A percentile compares a stretch with the other conserved stretches of the same genome.
Conservation (phyloP, 2,797 vertebrate genomes). For the Geotrypetes seraphini region DNA sequence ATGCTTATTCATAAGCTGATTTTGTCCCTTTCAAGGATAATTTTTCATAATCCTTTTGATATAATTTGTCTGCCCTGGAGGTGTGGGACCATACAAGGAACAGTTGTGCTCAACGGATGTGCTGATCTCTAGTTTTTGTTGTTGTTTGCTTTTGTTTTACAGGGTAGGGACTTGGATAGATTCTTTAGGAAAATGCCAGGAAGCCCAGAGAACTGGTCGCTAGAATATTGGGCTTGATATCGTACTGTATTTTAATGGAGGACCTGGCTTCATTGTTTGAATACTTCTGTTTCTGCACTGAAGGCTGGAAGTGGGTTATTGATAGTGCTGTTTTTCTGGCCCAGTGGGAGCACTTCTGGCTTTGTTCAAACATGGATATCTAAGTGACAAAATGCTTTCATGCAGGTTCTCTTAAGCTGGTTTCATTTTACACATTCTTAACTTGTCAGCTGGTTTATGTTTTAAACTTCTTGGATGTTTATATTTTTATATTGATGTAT, state of each 20-base stretch:
- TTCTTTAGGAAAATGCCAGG: background rate
- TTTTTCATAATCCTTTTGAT: no score
- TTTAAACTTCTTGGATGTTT: constrained; percentile 6
- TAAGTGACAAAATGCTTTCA: background rate
- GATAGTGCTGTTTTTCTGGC: constrained; percentile 8
- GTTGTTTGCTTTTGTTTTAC: no score
- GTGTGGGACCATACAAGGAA: no score
- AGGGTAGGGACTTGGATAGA: no score
- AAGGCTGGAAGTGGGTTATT: background rate
- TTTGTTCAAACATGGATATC: constrained; percentile 2
- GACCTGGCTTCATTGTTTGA: background rate
- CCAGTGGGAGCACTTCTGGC: background rate
- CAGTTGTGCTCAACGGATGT: no score
- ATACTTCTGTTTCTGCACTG: background rate
- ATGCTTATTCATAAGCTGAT: no score
- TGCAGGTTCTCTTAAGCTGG: constrained; percentile 6
- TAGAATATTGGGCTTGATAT: background rate
- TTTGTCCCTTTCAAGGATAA: no score
- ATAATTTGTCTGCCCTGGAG: no score
- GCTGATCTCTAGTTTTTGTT: no score
- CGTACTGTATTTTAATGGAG: background rate
- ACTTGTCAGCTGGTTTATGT: constrained; percentile 1
- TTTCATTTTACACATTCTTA: background rate
- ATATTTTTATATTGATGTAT: constrained; percentile 12
- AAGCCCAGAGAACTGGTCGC: background rate